A percentile compares a stretch with the other conserved stretches of the same genome.
Evolutionary conservation across 2,888 invertebrate genomes (phyloP).

Genomic region (Acronicta leporina): DNA sequence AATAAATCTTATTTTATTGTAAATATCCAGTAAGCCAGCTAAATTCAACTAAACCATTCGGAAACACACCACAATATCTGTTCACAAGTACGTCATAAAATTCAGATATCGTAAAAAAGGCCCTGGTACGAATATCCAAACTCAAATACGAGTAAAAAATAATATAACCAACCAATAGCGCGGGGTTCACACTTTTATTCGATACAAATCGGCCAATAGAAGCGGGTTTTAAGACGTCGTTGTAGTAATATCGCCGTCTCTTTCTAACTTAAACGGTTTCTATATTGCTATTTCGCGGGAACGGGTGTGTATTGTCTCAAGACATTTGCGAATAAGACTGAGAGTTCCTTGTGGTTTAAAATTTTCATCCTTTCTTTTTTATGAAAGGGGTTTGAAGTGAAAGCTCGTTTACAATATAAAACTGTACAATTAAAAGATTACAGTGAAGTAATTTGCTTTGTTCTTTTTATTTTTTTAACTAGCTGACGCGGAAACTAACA

Average conservation of each 20-base stretch:
- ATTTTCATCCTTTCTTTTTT: constrained; percentile 26
- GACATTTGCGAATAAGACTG: constrained; percentile 28
- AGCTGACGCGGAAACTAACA: too few relatives aligned
- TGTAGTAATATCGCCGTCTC: constrained; percentile 66
- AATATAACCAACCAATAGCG: constrained; percentile 63
- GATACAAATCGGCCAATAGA: constrained; percentile 72
- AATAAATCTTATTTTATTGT: constrained; percentile 35
- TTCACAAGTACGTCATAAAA: constrained; percentile 60
- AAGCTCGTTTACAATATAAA: constrained; percentile 10
- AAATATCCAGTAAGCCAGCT: constrained; percentile 30
- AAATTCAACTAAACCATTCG: constrained; percentile 51
- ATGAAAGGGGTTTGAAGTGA: constrained; percentile 17
- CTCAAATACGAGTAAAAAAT: constrained; percentile 44
- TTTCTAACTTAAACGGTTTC: constrained; percentile 60
- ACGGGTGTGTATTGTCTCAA: constrained; percentile 57
- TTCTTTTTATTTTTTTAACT: too few relatives aligned
- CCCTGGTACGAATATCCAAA: constrained; percentile 47
- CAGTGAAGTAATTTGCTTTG: constrained; percentile 22
- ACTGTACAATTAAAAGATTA: constrained; percentile 32
- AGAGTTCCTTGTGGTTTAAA: constrained; percentile 14
- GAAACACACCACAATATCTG: constrained; percentile 60
- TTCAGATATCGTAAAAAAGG: constrained; percentile 64
- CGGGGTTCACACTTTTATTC: constrained; percentile 62
- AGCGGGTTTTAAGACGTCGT: constrained; percentile 70
- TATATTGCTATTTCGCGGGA: constrained; percentile 49